These are phyloP conservation scores for Orestias chungarensis DNA, from an alignment of 2,797 vertebrate genomes.

Conservation along the genomic window DNA sequence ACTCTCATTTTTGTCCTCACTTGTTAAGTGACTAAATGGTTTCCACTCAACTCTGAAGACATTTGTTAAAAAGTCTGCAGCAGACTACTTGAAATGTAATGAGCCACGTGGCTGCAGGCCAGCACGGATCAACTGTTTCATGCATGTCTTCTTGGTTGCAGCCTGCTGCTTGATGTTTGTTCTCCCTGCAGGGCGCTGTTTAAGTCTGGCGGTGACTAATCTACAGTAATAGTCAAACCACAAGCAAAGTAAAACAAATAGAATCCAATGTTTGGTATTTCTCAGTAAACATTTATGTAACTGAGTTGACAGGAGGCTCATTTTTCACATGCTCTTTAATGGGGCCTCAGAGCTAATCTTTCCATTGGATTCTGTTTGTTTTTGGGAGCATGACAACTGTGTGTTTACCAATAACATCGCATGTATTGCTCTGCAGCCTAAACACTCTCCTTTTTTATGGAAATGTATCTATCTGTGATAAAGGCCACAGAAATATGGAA, in stretches of 20 bases:
- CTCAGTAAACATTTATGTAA: constrained; percentile 77
- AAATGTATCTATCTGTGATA: constrained; percentile 49
- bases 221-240: constrained; percentile 63
- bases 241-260: constrained; percentile 77
- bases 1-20: constrained; percentile 66
- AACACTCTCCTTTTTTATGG: not conserved
- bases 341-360: constrained; percentile 58
- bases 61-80: constrained; percentile 68
- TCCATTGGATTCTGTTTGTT: constrained; percentile 69
- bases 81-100: constrained; percentile 74
- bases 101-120: constrained; percentile 64
- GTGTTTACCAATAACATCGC: constrained; percentile 71
- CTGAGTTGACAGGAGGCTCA: constrained; percentile 61
- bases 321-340: constrained; percentile 74
- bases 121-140: constrained; percentile 58
- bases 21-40: constrained; percentile 69
- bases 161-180: constrained; percentile 77
- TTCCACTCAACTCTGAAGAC: constrained; percentile 60
- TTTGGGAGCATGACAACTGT: constrained; percentile 62
- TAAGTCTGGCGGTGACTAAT: constrained; percentile 68
- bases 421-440: constrained; percentile 37
- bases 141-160: constrained; percentile 75
- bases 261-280: constrained; percentile 77
- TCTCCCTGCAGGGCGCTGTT: constrained; percentile 66
- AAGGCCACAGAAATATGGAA: constrained; percentile 43